These are phyloP conservation scores for Lapara coniferarum DNA, from an alignment of 2,888 invertebrate genomes.

Conservation along the genomic window DNA sequence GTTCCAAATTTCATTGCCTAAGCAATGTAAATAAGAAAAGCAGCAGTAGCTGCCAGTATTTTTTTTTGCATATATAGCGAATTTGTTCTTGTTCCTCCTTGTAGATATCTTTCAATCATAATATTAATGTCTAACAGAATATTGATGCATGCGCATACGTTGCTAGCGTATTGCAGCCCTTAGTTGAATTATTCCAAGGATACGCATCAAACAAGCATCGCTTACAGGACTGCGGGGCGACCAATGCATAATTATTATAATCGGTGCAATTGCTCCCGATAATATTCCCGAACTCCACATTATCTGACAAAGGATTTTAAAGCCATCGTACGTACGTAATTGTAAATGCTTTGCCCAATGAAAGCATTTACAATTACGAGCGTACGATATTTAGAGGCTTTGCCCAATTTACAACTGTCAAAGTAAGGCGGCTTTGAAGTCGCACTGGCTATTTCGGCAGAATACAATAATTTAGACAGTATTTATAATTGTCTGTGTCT, in stretches of 20 bases:
- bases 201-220: too few species aligned
- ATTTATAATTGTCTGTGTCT: neutral
- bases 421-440: neutral
- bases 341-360: neutral
- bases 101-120: too few species aligned
- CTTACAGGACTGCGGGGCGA: too few species aligned
- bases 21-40: too few species aligned
- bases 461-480: neutral
- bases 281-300: neutral
- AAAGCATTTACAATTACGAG: neutral
- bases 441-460: neutral
- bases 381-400: slow-evolving; percentile 6
- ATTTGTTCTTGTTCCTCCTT: too few species aligned
- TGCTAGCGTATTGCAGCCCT: neutral
- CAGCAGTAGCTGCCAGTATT: too few species aligned
- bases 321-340: neutral
- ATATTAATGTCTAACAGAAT: too few species aligned
- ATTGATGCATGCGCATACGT: neutral
- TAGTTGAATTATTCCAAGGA: neutral
- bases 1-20: too few species aligned
- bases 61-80: too few species aligned
- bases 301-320: slow-evolving; percentile 1
- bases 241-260: too few species aligned
- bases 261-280: neutral
- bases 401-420: neutral